A percentile compares a stretch with the other conserved stretches of the same genome.
These are phyloP conservation scores for Halcyon senegalensis DNA, from an alignment of 2,113 vertebrate species.

Conservation along the genomic window DNA sequence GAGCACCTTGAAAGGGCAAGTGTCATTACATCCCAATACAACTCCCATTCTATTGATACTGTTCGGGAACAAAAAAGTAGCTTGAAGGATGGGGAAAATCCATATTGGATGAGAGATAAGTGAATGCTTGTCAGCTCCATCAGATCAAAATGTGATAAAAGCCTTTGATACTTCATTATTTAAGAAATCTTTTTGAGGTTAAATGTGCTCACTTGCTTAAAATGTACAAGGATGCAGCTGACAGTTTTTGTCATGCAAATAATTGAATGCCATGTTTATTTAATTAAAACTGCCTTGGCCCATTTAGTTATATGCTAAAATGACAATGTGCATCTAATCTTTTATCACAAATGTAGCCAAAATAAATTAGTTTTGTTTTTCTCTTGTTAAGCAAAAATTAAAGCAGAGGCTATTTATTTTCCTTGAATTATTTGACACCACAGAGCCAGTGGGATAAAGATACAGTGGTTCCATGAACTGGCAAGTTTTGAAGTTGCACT, in stretches of 20 bases:
- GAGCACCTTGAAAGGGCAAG: not conserved
- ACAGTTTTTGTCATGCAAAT: not conserved
- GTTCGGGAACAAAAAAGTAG: not conserved
- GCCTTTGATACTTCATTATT: not conserved
- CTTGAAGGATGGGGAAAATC: not conserved
- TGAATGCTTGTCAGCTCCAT: not conserved
- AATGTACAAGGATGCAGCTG: not conserved
- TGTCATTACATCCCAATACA: not conserved
- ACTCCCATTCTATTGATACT: not conserved
- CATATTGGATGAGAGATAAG: not conserved
- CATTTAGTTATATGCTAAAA: not conserved
- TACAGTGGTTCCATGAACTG: not conserved
- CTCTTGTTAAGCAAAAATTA: not conserved
- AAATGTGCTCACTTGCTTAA: not conserved
- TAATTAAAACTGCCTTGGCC: not conserved
- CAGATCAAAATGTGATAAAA: not conserved
- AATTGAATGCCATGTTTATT: not conserved
- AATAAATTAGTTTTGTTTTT: not conserved
- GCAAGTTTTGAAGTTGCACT: not conserved
- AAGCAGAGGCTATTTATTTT: not conserved
- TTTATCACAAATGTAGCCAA: not conserved
- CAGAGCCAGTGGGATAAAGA: not conserved
- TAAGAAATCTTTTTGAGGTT: not conserved
- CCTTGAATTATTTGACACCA: not conserved
- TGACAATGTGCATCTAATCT: not conserved